Conservation (phyloP, 2,888 invertebrate genomes). For the Platerodrilus igneus region DNA sequence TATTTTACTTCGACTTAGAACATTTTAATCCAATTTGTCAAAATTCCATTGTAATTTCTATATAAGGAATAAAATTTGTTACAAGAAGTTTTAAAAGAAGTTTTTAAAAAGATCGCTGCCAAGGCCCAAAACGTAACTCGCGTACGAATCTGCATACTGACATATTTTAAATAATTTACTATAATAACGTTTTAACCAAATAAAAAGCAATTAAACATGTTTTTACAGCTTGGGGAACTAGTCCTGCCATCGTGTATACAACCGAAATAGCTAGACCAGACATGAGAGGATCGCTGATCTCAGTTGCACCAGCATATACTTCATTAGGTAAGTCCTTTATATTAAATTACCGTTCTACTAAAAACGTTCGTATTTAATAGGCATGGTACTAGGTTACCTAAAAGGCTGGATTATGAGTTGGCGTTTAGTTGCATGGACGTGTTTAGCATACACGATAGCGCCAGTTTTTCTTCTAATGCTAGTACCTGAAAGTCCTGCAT, state of each 20-base stretch:
- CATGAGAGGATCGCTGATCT: conserved; percentile 55
- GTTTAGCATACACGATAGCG: conserved; percentile 49
- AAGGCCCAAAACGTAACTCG: too few relatives aligned
- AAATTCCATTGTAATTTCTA: too few relatives aligned
- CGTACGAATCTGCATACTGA: too few relatives aligned
- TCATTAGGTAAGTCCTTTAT: conserved; percentile 48
- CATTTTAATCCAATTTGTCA: too few relatives aligned
- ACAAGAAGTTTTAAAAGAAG: too few relatives aligned
- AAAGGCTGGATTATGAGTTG: conserved; percentile 53
- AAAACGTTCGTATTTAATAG: conserved; percentile 33
- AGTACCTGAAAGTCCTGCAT: conserved; percentile 56
- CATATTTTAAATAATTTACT: too few relatives aligned
- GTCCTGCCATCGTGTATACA: conserved; percentile 57
- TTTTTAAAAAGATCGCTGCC: too few relatives aligned
- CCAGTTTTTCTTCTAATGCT: conserved; percentile 50
- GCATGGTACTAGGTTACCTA: conserved; percentile 54
- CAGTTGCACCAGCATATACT: conserved; percentile 54
- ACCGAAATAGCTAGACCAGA: conserved; percentile 57
- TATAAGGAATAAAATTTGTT: too few relatives aligned
- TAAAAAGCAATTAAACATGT: too few relatives aligned
- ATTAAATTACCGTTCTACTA: not conserved
- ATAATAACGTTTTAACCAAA: too few relatives aligned
- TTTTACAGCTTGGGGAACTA: conserved; percentile 51
- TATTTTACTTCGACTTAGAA: too few relatives aligned
- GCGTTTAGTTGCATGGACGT: conserved; percentile 53